Evolutionary conservation across 2,113 vertebrate genomes (phyloP), one percentile per base, ranked within the genome.

Genomic region (Cephalopterus ornatus): DNA sequence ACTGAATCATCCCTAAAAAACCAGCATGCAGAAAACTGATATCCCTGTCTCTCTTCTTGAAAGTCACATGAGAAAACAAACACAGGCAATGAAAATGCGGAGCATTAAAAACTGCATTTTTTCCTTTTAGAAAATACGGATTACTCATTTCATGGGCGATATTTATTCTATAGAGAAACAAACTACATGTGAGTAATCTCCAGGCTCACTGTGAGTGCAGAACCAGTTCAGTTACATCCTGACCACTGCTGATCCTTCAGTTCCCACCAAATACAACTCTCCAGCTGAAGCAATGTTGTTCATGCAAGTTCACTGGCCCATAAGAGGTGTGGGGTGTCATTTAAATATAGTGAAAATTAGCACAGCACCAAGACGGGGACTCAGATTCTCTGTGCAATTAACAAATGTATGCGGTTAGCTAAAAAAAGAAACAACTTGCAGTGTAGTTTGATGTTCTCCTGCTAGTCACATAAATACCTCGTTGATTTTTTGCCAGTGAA

Each of bases 331-430:
- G n/a, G 44, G 44, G 1, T 58, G 27, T 42, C 5, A 61, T 59
- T 56, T 71, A 78, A 78, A 41, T 41, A 52, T 1, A 56, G 14
- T 37, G n/a, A 89, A 89, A 81, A 65, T 26, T 6, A 73, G n/a
- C 2, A 3, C 4, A 65, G 22, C 63, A 44, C 13, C 3, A 0
- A 42, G 59, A 59, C 8, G 13, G 13, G 11, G 21, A 65, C 15
- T 50, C 33, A 37, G 35, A 7, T 18, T 37, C 9, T 76, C 33
- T 63, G 23, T 56, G 41, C 41, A 67, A 59, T 24, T 52, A 72
- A 63, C 19, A 77, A 42, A 47, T 35, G 2, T 4, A 61, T 22
- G 16, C 28, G 35, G 27, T 21, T 55, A 79, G 26, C 49, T 28
- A 30, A 66, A 85, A 8, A 47, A 72, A 65, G 39, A 33, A 4